Evolutionary conservation across 2,797 vertebrate genomes (phyloP).

Genomic region (Eidolon dupreanum): DNA sequence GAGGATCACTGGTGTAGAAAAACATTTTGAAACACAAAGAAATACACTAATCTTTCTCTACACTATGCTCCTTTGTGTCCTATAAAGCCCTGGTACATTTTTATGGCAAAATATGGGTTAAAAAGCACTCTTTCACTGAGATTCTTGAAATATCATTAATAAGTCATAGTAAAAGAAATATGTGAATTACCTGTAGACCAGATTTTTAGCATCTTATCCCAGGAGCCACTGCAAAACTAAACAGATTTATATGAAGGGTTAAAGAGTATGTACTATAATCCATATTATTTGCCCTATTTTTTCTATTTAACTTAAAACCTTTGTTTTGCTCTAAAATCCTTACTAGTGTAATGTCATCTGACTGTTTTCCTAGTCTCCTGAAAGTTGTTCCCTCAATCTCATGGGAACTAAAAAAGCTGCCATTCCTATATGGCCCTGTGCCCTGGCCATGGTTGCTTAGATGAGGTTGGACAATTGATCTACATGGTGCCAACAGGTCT

Average conservation of each 20-base stretch:
- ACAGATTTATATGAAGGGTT: conserved; percentile 44
- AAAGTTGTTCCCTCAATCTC: not conserved
- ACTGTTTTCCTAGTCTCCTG: not conserved
- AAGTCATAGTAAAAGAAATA: conserved; percentile 51
- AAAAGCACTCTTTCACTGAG: conserved; percentile 3
- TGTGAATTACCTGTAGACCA: conserved; percentile 95
- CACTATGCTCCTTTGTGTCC: not conserved
- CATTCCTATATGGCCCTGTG: not conserved
- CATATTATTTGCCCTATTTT: not conserved
- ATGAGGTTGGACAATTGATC: not conserved
- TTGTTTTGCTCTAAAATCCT: conserved; percentile 11
- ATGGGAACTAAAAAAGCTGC: not conserved
- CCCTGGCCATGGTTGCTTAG: not conserved
- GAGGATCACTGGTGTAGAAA: not conserved
- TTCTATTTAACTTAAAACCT: not conserved
- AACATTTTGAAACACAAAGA: not conserved
- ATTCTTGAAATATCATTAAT: conserved; percentile 50
- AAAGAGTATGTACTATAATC: conserved; percentile 22
- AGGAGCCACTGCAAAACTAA: conserved; percentile 99
- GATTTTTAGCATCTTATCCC: conserved; percentile 99
- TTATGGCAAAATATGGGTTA: conserved; percentile 27
- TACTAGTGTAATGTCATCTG: not conserved
- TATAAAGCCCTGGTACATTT: conserved; percentile 20
- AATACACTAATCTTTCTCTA: not conserved
- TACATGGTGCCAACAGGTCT: not conserved